Evolutionary conservation across 2,797 vertebrate species (phyloP), one percentile per base, ranked within the genome.

Genomic region (Hyperoplus immaculatus): DNA sequence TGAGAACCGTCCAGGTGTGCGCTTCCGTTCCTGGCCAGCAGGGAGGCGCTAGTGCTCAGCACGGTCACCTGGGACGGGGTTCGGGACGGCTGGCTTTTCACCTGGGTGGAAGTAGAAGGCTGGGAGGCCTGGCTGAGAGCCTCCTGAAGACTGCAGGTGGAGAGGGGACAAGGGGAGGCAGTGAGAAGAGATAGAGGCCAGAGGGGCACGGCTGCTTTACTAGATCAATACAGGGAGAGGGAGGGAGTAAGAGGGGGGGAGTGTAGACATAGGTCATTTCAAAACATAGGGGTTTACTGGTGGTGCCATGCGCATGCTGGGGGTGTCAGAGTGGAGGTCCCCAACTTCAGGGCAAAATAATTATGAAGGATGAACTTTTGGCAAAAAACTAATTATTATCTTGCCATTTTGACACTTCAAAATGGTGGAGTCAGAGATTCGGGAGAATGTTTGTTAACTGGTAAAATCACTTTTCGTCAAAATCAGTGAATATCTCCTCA

Each of bases 21-120:
- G 96, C 98, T 99, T 96, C 97, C 98, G 89, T 97, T 99, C 97
- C 98, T 99, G 97, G 98, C 97, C 98, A 99, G 97, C 97, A 99
- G 97, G 97, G 98, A 98, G 94, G 97, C 92, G 88, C 98, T 98
- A 91, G 97, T 94, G 90, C 97, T 96, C 94, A 97, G 96, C 95
- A 98, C 96, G 87, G 98, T 97, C 92, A 98, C 96, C 96, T 98
- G 98, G 94, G 97, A 97, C 76, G 96, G 96, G 93, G 97, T 96
- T 80, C 96, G 89, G 94, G 97, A 96, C 45, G 97, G 96, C 96
- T 97, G 98, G 93, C 95, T 95, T 96, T 95, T 97, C 95, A 95
- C 95, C 96, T 97, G 97, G 94, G 29, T 29, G 29, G 94, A 94
- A 76, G 94, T 89, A 94, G 95, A 97, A 95, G 96, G 95, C 96